Conservation (phyloP, 2,113 vertebrate genomes). For the Ameiurus melas region DNA sequence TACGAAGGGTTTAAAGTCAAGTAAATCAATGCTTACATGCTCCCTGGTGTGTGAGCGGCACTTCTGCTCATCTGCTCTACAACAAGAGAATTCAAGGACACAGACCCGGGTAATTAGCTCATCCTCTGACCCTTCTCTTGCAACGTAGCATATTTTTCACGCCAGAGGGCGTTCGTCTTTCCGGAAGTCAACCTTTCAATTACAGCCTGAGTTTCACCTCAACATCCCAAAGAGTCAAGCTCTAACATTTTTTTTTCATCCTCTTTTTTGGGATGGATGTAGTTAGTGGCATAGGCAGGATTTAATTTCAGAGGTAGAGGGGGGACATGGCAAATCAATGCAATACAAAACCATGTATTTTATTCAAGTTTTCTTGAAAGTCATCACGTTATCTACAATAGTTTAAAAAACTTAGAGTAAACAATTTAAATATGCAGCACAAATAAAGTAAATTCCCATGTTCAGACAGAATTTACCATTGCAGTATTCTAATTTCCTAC, state of each 20-base stretch:
- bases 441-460: background rate
- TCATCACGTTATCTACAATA: background rate
- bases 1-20: background rate
- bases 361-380: too few relatives aligned
- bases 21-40: constrained; percentile 23
- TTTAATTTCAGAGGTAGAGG: background rate
- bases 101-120: constrained; percentile 36
- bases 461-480: background rate
- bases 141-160: constrained; percentile 36
- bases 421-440: background rate
- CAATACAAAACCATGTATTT: background rate
- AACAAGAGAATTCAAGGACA: constrained; percentile 38
- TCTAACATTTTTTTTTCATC: background rate
- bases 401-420: background rate
- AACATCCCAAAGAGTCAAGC: background rate
- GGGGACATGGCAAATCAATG: background rate
- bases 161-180: constrained; percentile 29
- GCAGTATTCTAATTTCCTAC: background rate
- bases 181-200: constrained; percentile 41
- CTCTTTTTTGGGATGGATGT: background rate
- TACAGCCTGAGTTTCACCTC: constrained; percentile 34
- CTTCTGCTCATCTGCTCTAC: constrained; percentile 29
- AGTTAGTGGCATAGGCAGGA: background rate
- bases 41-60: background rate
- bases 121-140: constrained; percentile 27